Evolutionary conservation across 2,797 vertebrate species (phyloP).

Genomic region (Xenopus petersii): DNA sequence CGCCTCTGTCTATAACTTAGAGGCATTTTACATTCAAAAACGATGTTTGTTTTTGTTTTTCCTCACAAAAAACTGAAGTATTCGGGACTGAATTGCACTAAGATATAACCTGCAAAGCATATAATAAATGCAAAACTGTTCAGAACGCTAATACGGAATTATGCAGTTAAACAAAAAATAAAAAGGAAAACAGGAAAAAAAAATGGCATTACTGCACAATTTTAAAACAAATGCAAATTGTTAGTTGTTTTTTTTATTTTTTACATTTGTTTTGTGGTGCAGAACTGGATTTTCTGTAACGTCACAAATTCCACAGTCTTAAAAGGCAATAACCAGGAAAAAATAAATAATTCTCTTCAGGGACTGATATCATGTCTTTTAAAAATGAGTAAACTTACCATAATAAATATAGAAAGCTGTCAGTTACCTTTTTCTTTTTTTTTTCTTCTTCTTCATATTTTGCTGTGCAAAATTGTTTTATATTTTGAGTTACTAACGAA

Average conservation of each 20-base stretch:
- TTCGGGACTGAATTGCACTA: slow-evolving; percentile 93
- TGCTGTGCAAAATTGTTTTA: slow-evolving; percentile 99
- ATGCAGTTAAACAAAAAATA: slow-evolving; percentile 65
- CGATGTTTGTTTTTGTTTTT: slow-evolving; percentile 65
- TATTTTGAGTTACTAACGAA: slow-evolving; percentile 92
- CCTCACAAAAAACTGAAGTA: slow-evolving; percentile 72
- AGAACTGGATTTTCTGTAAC: slow-evolving; percentile 85
- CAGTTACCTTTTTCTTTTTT: slow-evolving; percentile 73
- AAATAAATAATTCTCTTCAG: slow-evolving; percentile 77
- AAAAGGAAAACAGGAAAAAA: slow-evolving; percentile 56
- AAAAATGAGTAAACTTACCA: slow-evolving; percentile 84
- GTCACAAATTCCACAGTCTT: slow-evolving; percentile 84
- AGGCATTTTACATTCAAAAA: slow-evolving; percentile 74
- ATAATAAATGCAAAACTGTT: slow-evolving; percentile 74
- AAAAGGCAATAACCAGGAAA: slow-evolving; percentile 94
- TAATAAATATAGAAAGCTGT: slow-evolving; percentile 92
- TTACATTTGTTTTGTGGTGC: slow-evolving; percentile 84
- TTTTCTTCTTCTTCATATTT: slow-evolving; percentile 82
- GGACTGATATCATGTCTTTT: slow-evolving; percentile 94
- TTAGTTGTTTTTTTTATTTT: slow-evolving; percentile 71
- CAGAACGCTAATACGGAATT: slow-evolving; percentile 81
- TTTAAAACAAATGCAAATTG: slow-evolving; percentile 77
- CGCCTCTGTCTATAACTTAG: slow-evolving; percentile 72
- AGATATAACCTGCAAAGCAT: slow-evolving; percentile 83
- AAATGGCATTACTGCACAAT: slow-evolving; percentile 81